Base-by-base conservation (phyloP, 1,140 invertebrate genomes). In the Scaptomyza pallida region DNA sequence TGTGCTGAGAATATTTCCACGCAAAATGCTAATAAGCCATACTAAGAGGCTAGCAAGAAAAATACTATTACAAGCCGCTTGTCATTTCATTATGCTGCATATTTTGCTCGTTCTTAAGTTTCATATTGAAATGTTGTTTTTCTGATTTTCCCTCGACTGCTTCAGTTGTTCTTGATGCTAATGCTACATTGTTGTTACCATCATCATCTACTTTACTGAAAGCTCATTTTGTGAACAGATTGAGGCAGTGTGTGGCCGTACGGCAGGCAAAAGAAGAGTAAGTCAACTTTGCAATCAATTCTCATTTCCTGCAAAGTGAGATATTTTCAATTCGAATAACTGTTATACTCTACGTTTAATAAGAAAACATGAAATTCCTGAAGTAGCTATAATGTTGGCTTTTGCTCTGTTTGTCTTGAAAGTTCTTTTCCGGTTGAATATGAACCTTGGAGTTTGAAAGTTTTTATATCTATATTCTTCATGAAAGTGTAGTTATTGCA, bases 11-110 rank as follows among this genome's bases (percentile, higher is more conserved):
- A 55, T 43, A 12, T 48, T 67, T 40, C 23, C 13, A 26, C 57
- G 71, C 47, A 67, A 80, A 76, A 81, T 77, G 68, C 64, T 81
- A 73, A 81, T 80, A 76, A 72, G 78, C 63, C 41, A 41, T 37
- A 17, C 10, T 35, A 35, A 30, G 26, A 40, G 19, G n/a, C 50
- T 8, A 50, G 52, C 45, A 70, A n/a, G 15, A 57, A 43, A 41
- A 50, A 50, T 26, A 41, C 37, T 40, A 48, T 37, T 40, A 62
- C 35, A 63, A 78, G 62, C 60, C 59, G 35, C 30, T 63, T 52
- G 35, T 41, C 43, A 43, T 68, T 72, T 54, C 41, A 55, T 61
- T 55, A 26, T 52, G 59, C 57, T 54, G 33, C 6, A 45, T 16
- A 21, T 35, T 62, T 50, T 17, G 17, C 10, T 55, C 13, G 12